Base-by-base conservation (phyloP, 1,140 invertebrate species). In the Charaxes varanes region DNA sequence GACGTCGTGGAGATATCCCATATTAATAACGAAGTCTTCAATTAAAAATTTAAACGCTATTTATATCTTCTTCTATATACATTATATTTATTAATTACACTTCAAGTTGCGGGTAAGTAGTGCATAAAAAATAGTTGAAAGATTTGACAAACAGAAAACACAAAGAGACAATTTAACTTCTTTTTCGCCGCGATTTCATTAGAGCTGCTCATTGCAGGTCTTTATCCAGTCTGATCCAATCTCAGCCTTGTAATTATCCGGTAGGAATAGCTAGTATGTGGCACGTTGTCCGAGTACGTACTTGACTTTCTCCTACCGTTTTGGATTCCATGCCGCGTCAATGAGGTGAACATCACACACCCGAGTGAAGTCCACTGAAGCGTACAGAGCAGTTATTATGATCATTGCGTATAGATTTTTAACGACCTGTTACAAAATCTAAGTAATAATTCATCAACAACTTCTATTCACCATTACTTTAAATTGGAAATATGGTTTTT, bases 301-400 rank as follows among this genome's bases (percentile, higher is more conserved):
- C 62, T 73, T 69, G 70, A 81, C 77, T 82, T 79, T 82, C 77
- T 74, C 77, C 60, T n/a, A n/a, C n/a, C 42, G 52, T 36, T 55
- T 62, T 62, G 52, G 67, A 76, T 76, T 71, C 69, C 73, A 63
- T 72, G 62, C 57, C 63, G 65, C 65, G 62, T 63, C 65, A 72
- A 56, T 59, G 63, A 71, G 56, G 64, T 77, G 68, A 81, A 67
- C 67, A 74, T 58, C 60, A 60, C 63, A 53, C 53, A 62, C 48
- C 67, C 43, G 63, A 68, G 65, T 69, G 54, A 63, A 59, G 60
- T 46, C 57, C 64, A 70, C 48, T 63, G 57, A 58, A 76, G 65
- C 73, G 59, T 68, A 64, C 56, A 57, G 53, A 62, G 56, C 50
- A 43, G 51, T 43, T 35, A 41, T 42, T 43, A 47, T 48, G 53